Conservation (phyloP, 2,797 vertebrate species). For the Eidolon dupreanum region DNA sequence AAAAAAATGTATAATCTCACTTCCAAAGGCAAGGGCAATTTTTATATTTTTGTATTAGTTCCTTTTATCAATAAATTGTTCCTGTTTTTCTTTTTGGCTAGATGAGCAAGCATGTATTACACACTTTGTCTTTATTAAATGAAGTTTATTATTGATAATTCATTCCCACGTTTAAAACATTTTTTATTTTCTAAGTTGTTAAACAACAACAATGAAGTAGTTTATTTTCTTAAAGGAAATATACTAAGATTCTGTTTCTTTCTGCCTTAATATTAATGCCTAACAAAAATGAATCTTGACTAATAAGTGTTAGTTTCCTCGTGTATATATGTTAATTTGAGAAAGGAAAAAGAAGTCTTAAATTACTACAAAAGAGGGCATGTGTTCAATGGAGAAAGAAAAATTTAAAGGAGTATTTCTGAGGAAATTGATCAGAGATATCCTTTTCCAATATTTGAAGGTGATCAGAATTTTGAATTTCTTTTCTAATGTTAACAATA, state of each 20-base stretch:
- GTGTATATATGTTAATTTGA: constrained; percentile 61
- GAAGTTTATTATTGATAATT: constrained; percentile 63
- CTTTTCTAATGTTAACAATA: not conserved
- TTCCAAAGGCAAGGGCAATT: constrained; percentile 62
- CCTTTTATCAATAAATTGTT: constrained; percentile 63
- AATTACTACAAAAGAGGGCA: not conserved
- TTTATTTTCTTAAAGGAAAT: constrained; percentile 47
- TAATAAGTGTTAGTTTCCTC: constrained; percentile 57
- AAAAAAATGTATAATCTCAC: constrained; percentile 69
- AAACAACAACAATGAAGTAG: constrained; percentile 57
- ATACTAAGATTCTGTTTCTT: constrained; percentile 6
- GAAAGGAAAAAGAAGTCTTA: not conserved
- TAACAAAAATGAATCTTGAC: constrained; percentile 61
- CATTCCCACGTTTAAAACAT: constrained; percentile 53
- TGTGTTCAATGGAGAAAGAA: constrained; percentile 13
- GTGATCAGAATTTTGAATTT: not conserved
- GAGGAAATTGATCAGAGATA: not conserved
- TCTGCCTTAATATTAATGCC: constrained; percentile 60
- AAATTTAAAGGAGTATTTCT: constrained; percentile 16
- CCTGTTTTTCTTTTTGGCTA: constrained; percentile 50
- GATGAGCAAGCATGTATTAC: not conserved
- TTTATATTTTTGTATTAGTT: constrained; percentile 56
- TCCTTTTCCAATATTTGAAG: constrained; percentile 3
- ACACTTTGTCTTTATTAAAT: constrained; percentile 70
- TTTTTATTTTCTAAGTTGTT: constrained; percentile 69